Percentiles rank a stretch among this genome's conserved stretches.
Evolutionary conservation across 1,140 invertebrate species (phyloP).

Genomic region (Spodoptera litura): DNA sequence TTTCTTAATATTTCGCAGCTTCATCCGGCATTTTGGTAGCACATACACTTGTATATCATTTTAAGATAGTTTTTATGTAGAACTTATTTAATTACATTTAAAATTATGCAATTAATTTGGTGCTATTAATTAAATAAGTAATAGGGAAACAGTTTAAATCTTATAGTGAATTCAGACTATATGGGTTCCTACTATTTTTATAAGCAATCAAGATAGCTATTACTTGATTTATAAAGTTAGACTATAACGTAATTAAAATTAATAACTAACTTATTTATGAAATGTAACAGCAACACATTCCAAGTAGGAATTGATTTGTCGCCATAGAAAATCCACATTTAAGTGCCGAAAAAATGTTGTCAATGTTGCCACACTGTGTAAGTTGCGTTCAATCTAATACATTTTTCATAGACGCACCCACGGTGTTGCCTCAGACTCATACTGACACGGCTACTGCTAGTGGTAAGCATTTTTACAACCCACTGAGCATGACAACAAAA

Average conservation of each 20-base stretch:
- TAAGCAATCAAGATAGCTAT: no score
- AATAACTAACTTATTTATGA: background rate
- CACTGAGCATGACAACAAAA: constrained; percentile 13
- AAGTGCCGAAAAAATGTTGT: background rate
- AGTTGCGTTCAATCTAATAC: constrained; percentile 21
- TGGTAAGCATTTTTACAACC: background rate
- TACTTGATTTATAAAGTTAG: no score
- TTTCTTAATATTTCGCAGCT: constrained; percentile 23
- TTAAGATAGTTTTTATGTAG: no score
- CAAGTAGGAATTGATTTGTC: background rate
- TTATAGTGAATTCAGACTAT: no score
- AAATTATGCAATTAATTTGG: no score
- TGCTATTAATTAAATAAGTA: no score
- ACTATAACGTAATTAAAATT: no score
- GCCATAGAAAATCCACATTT: constrained; percentile 2
- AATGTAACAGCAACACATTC: background rate
- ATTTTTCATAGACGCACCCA: constrained; percentile 25
- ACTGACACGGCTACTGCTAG: no score
- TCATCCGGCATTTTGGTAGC: background rate
- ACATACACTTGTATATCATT: no score
- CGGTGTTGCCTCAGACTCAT: background rate
- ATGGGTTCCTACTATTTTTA: no score
- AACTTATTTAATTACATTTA: no score
- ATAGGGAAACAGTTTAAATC: no score
- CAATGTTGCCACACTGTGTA: background rate